These are phyloP conservation scores for Xestoiulus laeticollis DNA, from an alignment of 2,888 invertebrate genomes.

Conservation along the genomic window DNA sequence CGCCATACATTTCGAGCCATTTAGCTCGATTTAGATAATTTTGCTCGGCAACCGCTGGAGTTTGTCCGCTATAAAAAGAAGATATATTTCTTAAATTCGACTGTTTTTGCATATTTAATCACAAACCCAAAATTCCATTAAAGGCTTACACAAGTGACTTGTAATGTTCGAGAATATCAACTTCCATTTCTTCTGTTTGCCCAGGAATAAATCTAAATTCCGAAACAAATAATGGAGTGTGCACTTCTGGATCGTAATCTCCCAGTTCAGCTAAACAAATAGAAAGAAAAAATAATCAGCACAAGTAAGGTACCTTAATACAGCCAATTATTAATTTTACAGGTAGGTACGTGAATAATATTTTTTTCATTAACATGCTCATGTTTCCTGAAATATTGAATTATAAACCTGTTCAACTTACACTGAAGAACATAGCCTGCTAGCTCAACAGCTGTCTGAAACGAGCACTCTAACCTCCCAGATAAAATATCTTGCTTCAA, in stretches of 20 bases:
- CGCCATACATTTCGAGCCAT: slow-evolving; percentile 98
- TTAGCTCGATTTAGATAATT: slow-evolving; percentile 95
- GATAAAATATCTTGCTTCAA: slow-evolving; percentile 93
- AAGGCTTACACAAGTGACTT: slow-evolving; percentile 75
- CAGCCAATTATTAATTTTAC: no score
- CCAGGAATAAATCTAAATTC: slow-evolving; percentile 97
- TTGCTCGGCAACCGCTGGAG: slow-evolving; percentile 95
- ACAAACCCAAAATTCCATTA: not conserved
- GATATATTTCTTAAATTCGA: not conserved
- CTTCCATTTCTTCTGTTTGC: slow-evolving; percentile 96
- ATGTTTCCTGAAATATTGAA: slow-evolving; percentile 8
- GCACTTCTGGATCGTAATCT: slow-evolving; percentile 90
- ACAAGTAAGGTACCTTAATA: not conserved
- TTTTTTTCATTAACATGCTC: not conserved
- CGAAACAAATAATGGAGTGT: slow-evolving; percentile 96
- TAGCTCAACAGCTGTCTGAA: slow-evolving; percentile 86
- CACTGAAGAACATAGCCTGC: slow-evolving; percentile 93
- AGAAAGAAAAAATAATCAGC: not conserved
- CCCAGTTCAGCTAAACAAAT: slow-evolving; percentile 86
- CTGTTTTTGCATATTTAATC: not conserved
- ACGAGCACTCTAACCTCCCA: slow-evolving; percentile 88
- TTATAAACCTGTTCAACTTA: slow-evolving; percentile 65
- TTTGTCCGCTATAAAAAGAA: slow-evolving; percentile 72
- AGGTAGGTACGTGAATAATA: no score
- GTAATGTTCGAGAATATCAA: slow-evolving; percentile 90